phyloP scores from a whole-genome alignment of 2,797 vertebrate genomes.

The Epinephelus malabaricus region DNA sequence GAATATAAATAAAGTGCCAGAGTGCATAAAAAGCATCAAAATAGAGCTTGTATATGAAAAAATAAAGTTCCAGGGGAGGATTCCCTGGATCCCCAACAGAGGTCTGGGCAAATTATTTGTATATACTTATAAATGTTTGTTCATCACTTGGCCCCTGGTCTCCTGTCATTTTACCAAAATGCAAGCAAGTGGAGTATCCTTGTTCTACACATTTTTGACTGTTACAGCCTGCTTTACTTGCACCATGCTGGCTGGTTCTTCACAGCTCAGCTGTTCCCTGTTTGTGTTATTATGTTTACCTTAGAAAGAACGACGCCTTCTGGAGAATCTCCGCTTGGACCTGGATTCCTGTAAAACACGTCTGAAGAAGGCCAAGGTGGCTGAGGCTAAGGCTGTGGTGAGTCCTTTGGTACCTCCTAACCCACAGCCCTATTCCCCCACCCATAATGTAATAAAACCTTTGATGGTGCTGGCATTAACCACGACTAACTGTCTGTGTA shows the following conservation, averaged over 20 bases:
- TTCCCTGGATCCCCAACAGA: too few relatives aligned
- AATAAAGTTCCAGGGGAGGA: too few relatives aligned
- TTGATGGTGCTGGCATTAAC: slow-evolving; percentile 1
- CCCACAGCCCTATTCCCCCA: not conserved
- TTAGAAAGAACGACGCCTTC: slow-evolving; percentile 93
- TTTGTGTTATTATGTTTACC: not conserved
- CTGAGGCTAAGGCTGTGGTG: slow-evolving; percentile 93
- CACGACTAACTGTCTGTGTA: slow-evolving; percentile 76
- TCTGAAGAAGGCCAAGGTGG: slow-evolving; percentile 93
- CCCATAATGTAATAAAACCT: not conserved
- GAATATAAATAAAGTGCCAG: too few relatives aligned
- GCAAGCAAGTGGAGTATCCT: too few relatives aligned
- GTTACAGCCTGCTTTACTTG: too few relatives aligned
- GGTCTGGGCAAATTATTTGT: too few relatives aligned
- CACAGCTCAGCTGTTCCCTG: not conserved
- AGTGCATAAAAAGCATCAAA: too few relatives aligned
- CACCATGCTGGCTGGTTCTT: too few relatives aligned
- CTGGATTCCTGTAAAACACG: slow-evolving; percentile 93
- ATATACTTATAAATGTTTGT: too few relatives aligned
- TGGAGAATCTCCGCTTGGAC: slow-evolving; percentile 94
- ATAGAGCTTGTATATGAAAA: too few relatives aligned
- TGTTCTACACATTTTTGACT: not conserved
- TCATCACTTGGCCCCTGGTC: too few relatives aligned
- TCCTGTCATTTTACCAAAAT: too few relatives aligned
- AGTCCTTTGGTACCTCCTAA: slow-evolving; percentile 39